phyloP scores from a whole-genome alignment of 2,113 vertebrate genomes.

The Candoia aspera region DNA sequence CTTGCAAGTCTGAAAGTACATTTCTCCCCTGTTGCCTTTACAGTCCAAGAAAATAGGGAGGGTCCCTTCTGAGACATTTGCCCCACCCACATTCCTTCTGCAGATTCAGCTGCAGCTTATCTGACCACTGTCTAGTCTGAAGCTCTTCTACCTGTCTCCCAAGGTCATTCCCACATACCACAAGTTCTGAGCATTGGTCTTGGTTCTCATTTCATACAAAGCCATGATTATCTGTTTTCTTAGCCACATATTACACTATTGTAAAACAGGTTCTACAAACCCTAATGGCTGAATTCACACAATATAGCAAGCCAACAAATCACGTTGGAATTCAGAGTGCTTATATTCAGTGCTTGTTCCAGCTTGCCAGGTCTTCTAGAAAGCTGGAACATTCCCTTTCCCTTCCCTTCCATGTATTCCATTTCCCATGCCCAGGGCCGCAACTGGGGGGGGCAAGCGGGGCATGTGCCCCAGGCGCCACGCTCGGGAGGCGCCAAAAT shows the following conservation, averaged over 20 bases:
- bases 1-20: not conserved
- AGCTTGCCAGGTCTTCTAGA: not conserved
- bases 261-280: not conserved
- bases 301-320: not conserved
- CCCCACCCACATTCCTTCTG: not conserved
- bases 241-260: not conserved
- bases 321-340: not conserved
- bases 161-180: not conserved
- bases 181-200: not conserved
- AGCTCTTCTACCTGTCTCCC: not conserved
- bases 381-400: not conserved
- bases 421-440: not conserved
- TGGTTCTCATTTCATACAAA: not conserved
- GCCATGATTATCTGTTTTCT: not conserved
- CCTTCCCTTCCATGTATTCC: not conserved
- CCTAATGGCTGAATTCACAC: not conserved
- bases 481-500: no score
- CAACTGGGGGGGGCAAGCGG: no score
- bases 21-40: not conserved
- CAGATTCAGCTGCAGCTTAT: not conserved
- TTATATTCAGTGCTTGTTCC: not conserved
- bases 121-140: not conserved
- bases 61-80: not conserved
- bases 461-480: no score
- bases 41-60: not conserved